Evolutionary conservation across 2,888 invertebrate genomes (phyloP).

Genomic region (Lissocephala sabroskyi): DNA sequence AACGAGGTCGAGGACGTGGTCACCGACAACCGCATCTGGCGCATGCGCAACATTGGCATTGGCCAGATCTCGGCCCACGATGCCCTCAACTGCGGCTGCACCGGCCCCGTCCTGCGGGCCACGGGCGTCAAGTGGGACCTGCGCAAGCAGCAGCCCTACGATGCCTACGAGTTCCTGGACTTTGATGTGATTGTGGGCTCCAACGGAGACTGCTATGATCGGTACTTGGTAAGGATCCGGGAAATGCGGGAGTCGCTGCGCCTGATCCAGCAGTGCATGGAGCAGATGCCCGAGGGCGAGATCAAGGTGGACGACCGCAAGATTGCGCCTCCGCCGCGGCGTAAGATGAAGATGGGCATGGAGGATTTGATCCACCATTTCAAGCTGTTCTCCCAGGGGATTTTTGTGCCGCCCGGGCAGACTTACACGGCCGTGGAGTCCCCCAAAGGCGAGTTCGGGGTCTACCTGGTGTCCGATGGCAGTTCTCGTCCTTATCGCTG

Average conservation of each 20-base stretch:
- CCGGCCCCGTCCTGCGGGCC: conserved; percentile 84
- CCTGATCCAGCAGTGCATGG: conserved; percentile 86
- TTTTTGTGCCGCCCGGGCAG: conserved; percentile 86
- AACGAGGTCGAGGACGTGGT: conserved; percentile 89
- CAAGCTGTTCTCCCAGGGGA: conserved; percentile 87
- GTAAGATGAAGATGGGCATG: conserved; percentile 91
- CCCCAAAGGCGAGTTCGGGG: conserved; percentile 90
- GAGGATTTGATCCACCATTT: conserved; percentile 93
- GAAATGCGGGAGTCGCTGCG: conserved; percentile 85
- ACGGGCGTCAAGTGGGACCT: conserved; percentile 92
- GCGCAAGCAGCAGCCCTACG: conserved; percentile 86
- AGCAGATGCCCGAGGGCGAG: conserved; percentile 87
- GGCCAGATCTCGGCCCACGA: conserved; percentile 82
- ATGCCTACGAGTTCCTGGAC: conserved; percentile 85
- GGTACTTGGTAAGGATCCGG: conserved; percentile 79
- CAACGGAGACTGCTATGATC: conserved; percentile 89
- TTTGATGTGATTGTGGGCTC: conserved; percentile 88
- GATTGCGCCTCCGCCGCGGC: conserved; percentile 80
- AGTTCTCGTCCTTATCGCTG: conserved; percentile 82
- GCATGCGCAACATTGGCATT: conserved; percentile 81
- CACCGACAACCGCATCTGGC: conserved; percentile 83
- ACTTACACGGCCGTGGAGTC: conserved; percentile 87
- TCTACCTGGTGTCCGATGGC: conserved; percentile 91
- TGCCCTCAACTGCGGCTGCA: conserved; percentile 82
- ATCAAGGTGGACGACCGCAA: conserved; percentile 87